Conservation (phyloP, 2,888 invertebrate species). For the Leptothorax acervorum region DNA sequence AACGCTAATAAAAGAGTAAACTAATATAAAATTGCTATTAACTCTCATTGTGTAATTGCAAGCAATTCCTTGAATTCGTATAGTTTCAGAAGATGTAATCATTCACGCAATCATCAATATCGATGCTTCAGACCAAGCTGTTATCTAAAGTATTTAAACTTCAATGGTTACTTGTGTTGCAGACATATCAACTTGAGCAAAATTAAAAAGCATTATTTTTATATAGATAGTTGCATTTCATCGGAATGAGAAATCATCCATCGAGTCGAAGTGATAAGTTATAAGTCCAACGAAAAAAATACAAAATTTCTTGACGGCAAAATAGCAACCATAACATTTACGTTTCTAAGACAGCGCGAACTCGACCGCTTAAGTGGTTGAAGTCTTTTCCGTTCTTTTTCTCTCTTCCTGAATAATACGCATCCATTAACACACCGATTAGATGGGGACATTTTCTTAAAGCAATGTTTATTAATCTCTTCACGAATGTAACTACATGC, state of each 20-base stretch:
- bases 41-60: background rate
- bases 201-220: conserved; percentile 20
- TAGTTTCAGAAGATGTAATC: background rate
- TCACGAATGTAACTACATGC: conserved; percentile 33
- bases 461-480: conserved; percentile 24
- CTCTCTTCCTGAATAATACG: background rate
- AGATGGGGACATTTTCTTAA: conserved; percentile 15
- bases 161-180: conserved; percentile 17
- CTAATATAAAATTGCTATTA: background rate
- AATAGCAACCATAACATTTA: conserved; percentile 12
- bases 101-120: conserved; percentile 13
- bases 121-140: background rate
- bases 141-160: conserved; percentile 49
- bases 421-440: conserved; percentile 18
- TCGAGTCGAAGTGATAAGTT: background rate
- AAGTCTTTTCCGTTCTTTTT: background rate
- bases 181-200: conserved; percentile 7
- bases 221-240: background rate
- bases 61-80: background rate
- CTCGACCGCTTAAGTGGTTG: conserved; percentile 2
- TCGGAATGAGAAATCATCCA: conserved; percentile 6
- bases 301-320: background rate
- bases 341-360: conserved; percentile 6
- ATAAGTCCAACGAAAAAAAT: conserved; percentile 1
- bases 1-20: background rate